Base-by-base conservation (phyloP, 2,888 invertebrate species). In the Bhutanitis thaidina region DNA sequence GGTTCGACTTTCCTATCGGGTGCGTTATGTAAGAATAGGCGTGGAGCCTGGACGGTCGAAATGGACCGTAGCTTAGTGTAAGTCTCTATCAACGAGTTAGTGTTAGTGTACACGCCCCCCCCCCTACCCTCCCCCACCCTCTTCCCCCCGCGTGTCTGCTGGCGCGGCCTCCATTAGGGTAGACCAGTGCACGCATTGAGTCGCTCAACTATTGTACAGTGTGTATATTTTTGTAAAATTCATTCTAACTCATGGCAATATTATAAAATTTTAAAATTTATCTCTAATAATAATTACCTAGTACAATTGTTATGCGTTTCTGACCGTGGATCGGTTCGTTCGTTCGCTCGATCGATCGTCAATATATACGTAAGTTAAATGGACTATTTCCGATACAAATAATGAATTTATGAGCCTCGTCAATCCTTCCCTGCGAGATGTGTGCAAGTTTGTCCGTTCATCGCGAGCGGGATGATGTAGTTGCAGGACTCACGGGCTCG, bases 201-300 rank as follows among this genome's bases (percentile, higher is more conserved):
- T 80, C 83, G 81, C 84, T 77, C 80, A 71, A 79, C 83, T 81
- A 78, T 78, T 86, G 88, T 87, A 87, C 84, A 85, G 84, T 82
- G 77, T 87, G 84, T 86, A 87, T 88, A 88, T 88, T 88, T 87
- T 87, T 88, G 84, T 88, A 87, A 80, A 85, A 84, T 84, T 84
- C 79, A 77, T 72, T 84, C 78, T 76, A 79, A 80, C 80, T 82
- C 76, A 77, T 81, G 86, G 88, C 87, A 87, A 87, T 87, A 87
- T 84, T 76, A 82, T 77, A 77, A 80, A 76, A 74, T 77, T 81
- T 78, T 34, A 67, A 81, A 81, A 78, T 74, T 71, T 77, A 77
- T 77, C 79, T 80, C 69, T 81, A 79, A 77, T 80, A 52, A 77
- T 76, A 71, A 72, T 73, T 70, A 72, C 12, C 76, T 85, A 86